phyloP scores from a whole-genome alignment of 2,888 invertebrate genomes.

The Neoascia interrupta region DNA sequence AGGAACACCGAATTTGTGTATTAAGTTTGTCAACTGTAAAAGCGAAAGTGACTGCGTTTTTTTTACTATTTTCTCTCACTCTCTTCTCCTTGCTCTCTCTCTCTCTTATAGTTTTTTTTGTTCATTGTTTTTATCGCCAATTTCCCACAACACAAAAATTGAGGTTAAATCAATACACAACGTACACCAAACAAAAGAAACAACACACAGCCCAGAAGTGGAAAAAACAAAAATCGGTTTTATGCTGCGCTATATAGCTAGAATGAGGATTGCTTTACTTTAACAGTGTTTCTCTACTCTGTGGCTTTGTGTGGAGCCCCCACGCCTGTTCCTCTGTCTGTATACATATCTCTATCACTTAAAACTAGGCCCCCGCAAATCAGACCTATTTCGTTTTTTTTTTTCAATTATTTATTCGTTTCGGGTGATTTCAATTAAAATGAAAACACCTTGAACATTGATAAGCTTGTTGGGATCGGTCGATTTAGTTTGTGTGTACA shows the following conservation, averaged over 20 bases:
- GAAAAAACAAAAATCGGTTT: constrained; percentile 41
- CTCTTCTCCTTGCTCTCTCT: constrained; percentile 11
- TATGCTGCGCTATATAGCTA: constrained; percentile 37
- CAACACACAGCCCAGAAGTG: constrained; percentile 37
- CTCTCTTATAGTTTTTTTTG: background rate
- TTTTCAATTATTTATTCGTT: constrained; percentile 25
- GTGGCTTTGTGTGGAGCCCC: too few species aligned
- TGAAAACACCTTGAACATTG: constrained; percentile 49
- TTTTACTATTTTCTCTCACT: background rate
- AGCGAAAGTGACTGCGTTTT: constrained; percentile 52
- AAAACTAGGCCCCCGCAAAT: constrained; percentile 48
- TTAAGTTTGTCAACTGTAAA: constrained; percentile 60
- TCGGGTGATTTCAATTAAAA: constrained; percentile 50
- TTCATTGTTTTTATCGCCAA: constrained; percentile 52
- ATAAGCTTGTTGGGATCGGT: constrained; percentile 46
- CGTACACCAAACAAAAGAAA: constrained; percentile 51
- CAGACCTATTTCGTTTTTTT: constrained; percentile 30
- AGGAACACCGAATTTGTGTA: constrained; percentile 21
- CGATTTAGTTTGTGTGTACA: background rate
- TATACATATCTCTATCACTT: background rate
- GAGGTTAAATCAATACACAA: constrained; percentile 52
- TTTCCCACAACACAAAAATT: constrained; percentile 56
- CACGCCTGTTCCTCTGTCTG: background rate
- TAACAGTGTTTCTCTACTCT: constrained; percentile 19
- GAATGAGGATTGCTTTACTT: constrained; percentile 41